phyloP scores from a whole-genome alignment of 2,888 invertebrate species.

The Operophtera brumata region DNA sequence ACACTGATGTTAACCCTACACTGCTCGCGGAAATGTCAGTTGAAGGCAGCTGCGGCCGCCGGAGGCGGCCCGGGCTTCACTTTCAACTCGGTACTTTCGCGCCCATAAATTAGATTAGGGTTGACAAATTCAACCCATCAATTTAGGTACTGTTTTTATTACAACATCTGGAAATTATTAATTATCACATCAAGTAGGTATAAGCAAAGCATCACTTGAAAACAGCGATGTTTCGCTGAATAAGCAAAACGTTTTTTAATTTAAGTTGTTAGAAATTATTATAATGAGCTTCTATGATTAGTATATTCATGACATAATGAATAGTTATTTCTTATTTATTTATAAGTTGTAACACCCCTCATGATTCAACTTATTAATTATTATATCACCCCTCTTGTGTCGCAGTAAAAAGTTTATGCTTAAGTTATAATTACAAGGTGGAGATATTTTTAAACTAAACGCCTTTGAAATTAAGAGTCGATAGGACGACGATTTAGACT shows the following conservation, averaged over 20 bases:
- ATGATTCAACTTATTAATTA: neutral
- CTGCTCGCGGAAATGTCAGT: conserved; percentile 64
- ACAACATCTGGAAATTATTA: too few species aligned
- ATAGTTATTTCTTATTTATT: neutral
- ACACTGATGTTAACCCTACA: conserved; percentile 40
- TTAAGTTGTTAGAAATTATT: neutral
- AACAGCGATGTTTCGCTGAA: neutral
- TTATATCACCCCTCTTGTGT: neutral
- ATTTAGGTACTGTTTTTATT: too few species aligned
- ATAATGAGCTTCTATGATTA: neutral
- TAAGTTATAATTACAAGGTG: conserved; percentile 3
- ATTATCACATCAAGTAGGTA: too few species aligned
- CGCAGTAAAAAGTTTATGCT: neutral
- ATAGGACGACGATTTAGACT: too few species aligned
- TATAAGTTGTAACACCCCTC: neutral
- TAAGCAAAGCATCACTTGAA: too few species aligned
- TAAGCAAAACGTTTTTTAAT: neutral
- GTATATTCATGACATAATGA: neutral
- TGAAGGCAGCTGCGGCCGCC: conserved; percentile 56
- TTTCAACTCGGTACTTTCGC: conserved; percentile 25
- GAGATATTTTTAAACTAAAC: conserved; percentile 1
- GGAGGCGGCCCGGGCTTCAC: conserved; percentile 13
- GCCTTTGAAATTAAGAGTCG: neutral
- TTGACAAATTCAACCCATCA: neutral
- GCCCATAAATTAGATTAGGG: conserved; percentile 22